These are phyloP conservation scores for Oryzias woworae DNA, from an alignment of 2,113 vertebrate species.

Conservation along the genomic window DNA sequence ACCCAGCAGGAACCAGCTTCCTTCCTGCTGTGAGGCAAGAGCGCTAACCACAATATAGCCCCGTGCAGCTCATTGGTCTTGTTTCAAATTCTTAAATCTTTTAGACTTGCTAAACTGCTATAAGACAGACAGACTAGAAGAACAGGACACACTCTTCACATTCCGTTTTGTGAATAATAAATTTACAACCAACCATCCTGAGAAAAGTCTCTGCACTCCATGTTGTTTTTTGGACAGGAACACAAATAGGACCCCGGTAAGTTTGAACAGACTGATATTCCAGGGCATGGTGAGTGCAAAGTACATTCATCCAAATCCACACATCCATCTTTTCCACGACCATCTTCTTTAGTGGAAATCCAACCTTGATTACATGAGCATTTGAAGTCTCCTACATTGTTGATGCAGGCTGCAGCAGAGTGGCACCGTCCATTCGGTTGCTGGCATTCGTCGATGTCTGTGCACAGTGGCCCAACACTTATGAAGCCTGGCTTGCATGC, in stretches of 20 bases:
- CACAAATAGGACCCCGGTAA: conserved; percentile 74
- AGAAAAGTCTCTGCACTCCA: conserved; percentile 41
- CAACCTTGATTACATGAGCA: conserved; percentile 75
- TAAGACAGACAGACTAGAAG: neutral
- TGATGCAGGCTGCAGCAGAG: conserved; percentile 71
- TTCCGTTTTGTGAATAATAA: conserved; percentile 9
- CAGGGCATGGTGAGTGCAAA: conserved; percentile 53
- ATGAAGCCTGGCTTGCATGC: conserved; percentile 69
- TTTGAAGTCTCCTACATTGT: conserved; percentile 70
- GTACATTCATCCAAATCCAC: conserved; percentile 77
- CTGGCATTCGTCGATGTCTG: conserved; percentile 80
- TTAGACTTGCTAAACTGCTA: neutral
- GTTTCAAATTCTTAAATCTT: too few relatives aligned
- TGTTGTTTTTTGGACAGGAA: conserved; percentile 57
- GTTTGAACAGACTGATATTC: conserved; percentile 67
- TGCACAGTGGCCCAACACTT: conserved; percentile 66
- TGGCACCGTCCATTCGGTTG: conserved; percentile 68
- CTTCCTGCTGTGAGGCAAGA: too few relatives aligned
- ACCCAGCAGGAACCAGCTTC: too few relatives aligned
- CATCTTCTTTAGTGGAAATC: conserved; percentile 49
- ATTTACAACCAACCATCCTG: conserved; percentile 45
- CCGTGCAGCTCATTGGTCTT: too few relatives aligned
- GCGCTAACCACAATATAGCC: too few relatives aligned
- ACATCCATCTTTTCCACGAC: conserved; percentile 64
- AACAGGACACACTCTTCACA: neutral